Percentiles rank a stretch among this genome's conserved stretches.
These are phyloP conservation scores for Linurgus olivaceus DNA, from an alignment of 2,797 vertebrate species.

Conservation along the genomic window DNA sequence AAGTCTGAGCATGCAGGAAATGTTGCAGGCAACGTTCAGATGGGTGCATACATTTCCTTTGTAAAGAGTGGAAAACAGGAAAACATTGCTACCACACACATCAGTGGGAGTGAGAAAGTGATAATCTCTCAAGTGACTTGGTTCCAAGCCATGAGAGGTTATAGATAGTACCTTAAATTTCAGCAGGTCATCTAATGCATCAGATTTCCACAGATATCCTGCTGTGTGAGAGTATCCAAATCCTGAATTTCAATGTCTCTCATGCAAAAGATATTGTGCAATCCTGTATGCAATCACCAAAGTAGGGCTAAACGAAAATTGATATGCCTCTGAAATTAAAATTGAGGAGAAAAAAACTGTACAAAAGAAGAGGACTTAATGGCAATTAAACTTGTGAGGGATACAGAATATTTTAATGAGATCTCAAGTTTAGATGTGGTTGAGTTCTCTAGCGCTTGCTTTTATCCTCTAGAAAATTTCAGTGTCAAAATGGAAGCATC, in stretches of 20 bases:
- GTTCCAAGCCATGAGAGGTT: neutral
- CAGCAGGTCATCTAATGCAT: neutral
- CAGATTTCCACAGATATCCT: neutral
- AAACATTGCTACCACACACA: neutral
- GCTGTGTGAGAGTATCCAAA: neutral
- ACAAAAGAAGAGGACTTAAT: neutral
- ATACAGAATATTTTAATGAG: neutral
- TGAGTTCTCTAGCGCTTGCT: neutral
- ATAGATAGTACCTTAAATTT: neutral
- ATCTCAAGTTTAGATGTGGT: neutral
- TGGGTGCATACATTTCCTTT: neutral
- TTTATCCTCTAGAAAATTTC: neutral
- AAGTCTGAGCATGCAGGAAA: neutral
- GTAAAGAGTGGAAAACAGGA: neutral
- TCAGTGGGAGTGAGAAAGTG: fast-evolving
- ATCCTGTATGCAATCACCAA: too few species aligned
- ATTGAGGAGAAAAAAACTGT: neutral
- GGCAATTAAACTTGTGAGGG: neutral
- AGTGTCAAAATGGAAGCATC: neutral
- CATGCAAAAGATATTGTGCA: neutral
- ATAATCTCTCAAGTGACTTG: neutral
- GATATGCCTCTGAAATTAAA: neutral
- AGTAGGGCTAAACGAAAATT: neutral
- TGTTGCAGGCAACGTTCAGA: neutral
- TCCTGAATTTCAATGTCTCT: neutral